These are phyloP conservation scores for Hippocampus mohnikei DNA, from an alignment of 2,113 vertebrate species.

Conservation along the genomic window DNA sequence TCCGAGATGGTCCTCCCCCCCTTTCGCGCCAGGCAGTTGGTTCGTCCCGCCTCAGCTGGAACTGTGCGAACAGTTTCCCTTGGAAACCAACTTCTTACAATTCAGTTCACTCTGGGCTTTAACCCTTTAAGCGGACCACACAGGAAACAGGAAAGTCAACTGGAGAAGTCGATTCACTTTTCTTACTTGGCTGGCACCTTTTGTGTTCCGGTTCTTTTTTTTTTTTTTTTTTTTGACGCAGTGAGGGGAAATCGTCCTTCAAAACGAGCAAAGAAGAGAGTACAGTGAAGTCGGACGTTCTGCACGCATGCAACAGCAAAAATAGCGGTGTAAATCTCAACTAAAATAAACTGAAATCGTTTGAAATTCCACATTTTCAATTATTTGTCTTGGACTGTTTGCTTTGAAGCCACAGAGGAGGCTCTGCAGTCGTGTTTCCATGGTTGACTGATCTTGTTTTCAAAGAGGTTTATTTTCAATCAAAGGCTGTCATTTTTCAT, in stretches of 20 bases:
- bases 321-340: background rate
- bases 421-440: no score
- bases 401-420: no score
- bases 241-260: background rate
- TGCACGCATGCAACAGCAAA: slow-evolving; percentile 1
- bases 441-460: no score
- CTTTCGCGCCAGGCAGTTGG: slow-evolving; percentile 53
- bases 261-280: background rate
- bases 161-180: slow-evolving; percentile 11
- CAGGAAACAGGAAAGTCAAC: slow-evolving; percentile 42
- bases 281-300: background rate
- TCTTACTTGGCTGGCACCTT: slow-evolving; percentile 16
- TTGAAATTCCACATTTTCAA: background rate
- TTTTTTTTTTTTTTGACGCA: slow-evolving; percentile 18
- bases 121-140: slow-evolving; percentile 71
- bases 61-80: slow-evolving; percentile 83
- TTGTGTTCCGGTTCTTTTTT: slow-evolving; percentile 16
- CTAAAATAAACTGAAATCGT: background rate
- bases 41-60: slow-evolving; percentile 79
- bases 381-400: no score
- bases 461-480: no score
- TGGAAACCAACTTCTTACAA: slow-evolving; percentile 86
- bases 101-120: slow-evolving; percentile 83
- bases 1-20: slow-evolving; percentile 34
- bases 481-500: no score